Evolutionary conservation across 2,888 invertebrate species (phyloP), one percentile per base, ranked within the genome.

Genomic region (Bembecia ichneumoniformis): DNA sequence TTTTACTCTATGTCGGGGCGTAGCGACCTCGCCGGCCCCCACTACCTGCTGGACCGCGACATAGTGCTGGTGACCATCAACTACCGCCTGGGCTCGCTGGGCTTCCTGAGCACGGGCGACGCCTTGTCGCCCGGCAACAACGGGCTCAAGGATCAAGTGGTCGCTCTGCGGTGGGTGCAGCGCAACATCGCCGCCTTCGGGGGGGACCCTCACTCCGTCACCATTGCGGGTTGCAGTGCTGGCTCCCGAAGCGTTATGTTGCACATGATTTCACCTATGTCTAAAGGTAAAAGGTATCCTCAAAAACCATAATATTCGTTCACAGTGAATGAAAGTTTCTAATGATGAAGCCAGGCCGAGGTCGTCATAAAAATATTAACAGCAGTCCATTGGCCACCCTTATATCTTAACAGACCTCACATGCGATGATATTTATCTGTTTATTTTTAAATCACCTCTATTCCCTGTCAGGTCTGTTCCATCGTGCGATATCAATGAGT

Each of bases 141-240:
- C 57, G 93, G 92, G 0, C 72, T 92, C 40, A 93, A 92, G 66
- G 93, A 93, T 70, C 93, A 93, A 71, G 92, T 92, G 2, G 74
- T 81, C 7, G 90, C 90, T 0, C 66, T 93, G 52, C 88, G 89
- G 55, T 93, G 93, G 93, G 76, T 93, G 0, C 87, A 89, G 62
- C 66, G 88, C 43, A 92, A 93, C 61, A 92, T 93, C 47, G 88
- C 79, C 0, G 74, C 89, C 0, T 93, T 93, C 62, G 92, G 93
- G 0, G 93, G 93, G 1, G 89, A 93, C 74, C 89, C 91, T 0
- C 77, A 87, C 55, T 74, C 77, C 0, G 90, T 93, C 1, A 93
- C 93, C 0, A 73, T 93, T 13, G 64, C 89, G 1, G 93, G 93
- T 0, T 90, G 89, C 70, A 88, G 89, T 46, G 88, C 89, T 0